These are phyloP conservation scores for Acropternis orthonyx DNA, from an alignment of 2,797 vertebrate species.

Conservation along the genomic window DNA sequence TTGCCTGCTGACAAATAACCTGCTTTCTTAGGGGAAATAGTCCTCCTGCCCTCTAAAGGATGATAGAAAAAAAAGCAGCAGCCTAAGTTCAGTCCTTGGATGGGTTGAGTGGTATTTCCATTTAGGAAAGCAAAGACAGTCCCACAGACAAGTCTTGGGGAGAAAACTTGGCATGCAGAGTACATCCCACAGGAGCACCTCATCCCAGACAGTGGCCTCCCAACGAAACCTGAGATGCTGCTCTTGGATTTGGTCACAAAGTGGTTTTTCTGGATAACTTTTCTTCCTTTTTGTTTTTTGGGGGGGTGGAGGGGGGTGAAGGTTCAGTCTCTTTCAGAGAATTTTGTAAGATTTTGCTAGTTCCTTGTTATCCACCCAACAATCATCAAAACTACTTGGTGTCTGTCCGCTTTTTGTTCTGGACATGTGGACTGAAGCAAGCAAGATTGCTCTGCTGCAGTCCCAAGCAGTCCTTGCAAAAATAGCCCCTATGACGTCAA, in stretches of 20 bases:
- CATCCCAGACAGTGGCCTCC: neutral
- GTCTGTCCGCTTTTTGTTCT: neutral
- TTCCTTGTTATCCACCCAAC: neutral
- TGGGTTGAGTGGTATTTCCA: neutral
- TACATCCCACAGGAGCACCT: neutral
- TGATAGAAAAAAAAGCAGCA: neutral
- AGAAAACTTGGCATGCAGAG: neutral
- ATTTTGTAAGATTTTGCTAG: neutral
- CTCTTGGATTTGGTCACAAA: neutral
- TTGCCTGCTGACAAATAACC: neutral
- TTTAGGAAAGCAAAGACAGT: neutral
- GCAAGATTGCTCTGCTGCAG: neutral
- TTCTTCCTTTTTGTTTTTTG: neutral
- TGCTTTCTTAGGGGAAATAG: neutral
- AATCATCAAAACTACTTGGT: neutral
- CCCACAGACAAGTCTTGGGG: neutral
- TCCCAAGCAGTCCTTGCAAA: neutral
- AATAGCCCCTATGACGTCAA: neutral
- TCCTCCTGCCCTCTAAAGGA: neutral
- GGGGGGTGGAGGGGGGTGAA: no score
- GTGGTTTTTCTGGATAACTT: neutral
- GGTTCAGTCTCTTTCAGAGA: neutral
- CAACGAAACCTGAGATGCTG: neutral
- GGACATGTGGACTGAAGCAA: rapidly evolving
- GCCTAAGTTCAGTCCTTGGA: neutral